Evolutionary conservation across 2,113 vertebrate genomes (phyloP).

Genomic region (Dasyurus viverrinus): DNA sequence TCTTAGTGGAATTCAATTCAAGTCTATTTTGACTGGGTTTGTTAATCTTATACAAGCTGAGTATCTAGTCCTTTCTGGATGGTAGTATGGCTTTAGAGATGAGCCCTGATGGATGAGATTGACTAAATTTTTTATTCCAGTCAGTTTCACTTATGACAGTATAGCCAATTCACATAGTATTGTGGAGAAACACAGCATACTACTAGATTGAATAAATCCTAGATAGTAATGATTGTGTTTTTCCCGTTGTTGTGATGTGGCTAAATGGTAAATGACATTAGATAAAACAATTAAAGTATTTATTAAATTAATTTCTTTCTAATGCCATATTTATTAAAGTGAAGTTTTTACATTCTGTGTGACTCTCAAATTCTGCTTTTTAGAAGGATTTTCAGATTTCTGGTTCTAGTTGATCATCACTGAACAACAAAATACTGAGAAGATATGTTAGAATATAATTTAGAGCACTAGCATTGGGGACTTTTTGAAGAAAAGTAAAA

Average conservation of each 20-base stretch:
- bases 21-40: background rate
- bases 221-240: background rate
- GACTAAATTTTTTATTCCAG: background rate
- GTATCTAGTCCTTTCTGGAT: background rate
- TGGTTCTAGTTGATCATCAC: background rate
- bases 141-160: background rate
- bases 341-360: background rate
- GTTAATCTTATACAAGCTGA: background rate
- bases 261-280: background rate
- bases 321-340: background rate
- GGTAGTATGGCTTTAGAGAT: background rate
- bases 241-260: background rate
- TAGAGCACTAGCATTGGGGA: background rate
- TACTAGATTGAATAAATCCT: background rate
- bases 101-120: background rate
- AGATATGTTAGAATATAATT: background rate
- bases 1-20: background rate
- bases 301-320: background rate
- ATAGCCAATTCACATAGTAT: background rate
- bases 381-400: slow-evolving; percentile 17
- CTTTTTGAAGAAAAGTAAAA: slow-evolving; percentile 23
- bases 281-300: background rate
- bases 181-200: background rate
- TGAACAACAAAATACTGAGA: background rate
- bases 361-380: background rate